phyloP scores from a whole-genome alignment of 2,888 invertebrate species.

The Stenodema calcarata region DNA sequence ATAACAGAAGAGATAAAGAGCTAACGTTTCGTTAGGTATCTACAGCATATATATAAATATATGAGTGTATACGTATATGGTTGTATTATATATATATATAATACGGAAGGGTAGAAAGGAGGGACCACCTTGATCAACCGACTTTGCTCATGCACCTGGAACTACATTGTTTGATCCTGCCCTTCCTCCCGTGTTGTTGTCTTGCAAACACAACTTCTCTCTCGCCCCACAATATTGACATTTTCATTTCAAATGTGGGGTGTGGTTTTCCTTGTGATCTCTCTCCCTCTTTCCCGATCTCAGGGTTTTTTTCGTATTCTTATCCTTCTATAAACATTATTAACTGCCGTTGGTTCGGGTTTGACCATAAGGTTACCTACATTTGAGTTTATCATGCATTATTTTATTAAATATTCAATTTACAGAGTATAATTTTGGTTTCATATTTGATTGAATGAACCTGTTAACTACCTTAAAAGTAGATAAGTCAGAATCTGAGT shows the following conservation, averaged over 20 bases:
- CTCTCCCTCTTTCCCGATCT: neutral
- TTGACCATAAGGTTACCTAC: too few species aligned
- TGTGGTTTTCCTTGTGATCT: slow-evolving; percentile 13
- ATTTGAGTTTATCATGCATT: too few species aligned
- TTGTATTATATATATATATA: neutral
- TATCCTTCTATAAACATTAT: neutral
- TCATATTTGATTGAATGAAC: too few species aligned
- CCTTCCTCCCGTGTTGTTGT: slow-evolving; percentile 13
- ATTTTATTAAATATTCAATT: too few species aligned
- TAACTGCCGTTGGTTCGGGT: neutral
- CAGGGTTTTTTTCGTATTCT: neutral
- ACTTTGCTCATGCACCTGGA: slow-evolving; percentile 26
- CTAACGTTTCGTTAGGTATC: too few species aligned
- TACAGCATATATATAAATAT: neutral
- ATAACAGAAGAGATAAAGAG: neutral
- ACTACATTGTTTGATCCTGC: slow-evolving; percentile 21
- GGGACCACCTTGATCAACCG: slow-evolving; percentile 4
- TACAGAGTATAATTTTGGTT: too few species aligned
- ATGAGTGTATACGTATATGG: neutral
- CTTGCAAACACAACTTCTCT: slow-evolving; percentile 1
- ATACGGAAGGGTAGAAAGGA: neutral
- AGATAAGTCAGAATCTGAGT: too few species aligned
- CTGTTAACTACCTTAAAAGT: too few species aligned
- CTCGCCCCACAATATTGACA: slow-evolving; percentile 9
- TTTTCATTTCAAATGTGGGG: slow-evolving; percentile 9